Evolutionary conservation across 2,797 vertebrate species (phyloP).

Genomic region (Diceros bicornis): DNA sequence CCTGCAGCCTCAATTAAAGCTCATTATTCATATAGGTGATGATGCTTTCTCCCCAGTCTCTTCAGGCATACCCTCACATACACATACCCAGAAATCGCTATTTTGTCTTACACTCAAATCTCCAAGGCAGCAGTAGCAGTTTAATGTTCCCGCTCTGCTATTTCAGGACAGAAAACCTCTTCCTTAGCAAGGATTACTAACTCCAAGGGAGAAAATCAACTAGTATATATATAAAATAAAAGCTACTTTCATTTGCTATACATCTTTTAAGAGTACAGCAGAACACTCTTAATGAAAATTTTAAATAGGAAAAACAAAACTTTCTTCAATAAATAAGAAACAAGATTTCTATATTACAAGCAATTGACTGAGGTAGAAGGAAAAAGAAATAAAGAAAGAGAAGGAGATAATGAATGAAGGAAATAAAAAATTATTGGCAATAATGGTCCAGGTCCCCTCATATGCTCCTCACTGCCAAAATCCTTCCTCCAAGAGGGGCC

Average conservation of each 20-base stretch:
- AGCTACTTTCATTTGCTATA: not conserved
- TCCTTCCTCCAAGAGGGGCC: not conserved
- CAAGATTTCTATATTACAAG: not conserved
- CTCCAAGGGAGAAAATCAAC: conserved; percentile 6
- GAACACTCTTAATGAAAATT: conserved; percentile 7
- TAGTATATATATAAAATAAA: conserved; percentile 18
- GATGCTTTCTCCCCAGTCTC: not conserved
- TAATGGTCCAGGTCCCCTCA: not conserved
- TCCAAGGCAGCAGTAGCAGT: not conserved
- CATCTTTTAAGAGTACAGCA: not conserved
- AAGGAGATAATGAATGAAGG: not conserved
- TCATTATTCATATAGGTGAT: not conserved
- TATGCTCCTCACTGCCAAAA: not conserved
- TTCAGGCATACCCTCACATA: not conserved
- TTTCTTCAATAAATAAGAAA: conserved; percentile 5
- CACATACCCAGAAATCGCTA: not conserved
- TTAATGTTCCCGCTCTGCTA: conserved; percentile 15
- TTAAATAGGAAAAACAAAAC: conserved; percentile 22
- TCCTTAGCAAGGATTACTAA: not conserved
- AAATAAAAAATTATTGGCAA: not conserved
- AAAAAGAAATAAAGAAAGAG: not conserved
- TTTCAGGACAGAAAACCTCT: not conserved
- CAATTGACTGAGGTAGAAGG: not conserved
- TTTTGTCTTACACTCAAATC: not conserved
- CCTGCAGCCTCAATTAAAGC: not conserved